phyloP scores from a whole-genome alignment of 2,797 vertebrate genomes.

The Thaleichthys pacificus region DNA sequence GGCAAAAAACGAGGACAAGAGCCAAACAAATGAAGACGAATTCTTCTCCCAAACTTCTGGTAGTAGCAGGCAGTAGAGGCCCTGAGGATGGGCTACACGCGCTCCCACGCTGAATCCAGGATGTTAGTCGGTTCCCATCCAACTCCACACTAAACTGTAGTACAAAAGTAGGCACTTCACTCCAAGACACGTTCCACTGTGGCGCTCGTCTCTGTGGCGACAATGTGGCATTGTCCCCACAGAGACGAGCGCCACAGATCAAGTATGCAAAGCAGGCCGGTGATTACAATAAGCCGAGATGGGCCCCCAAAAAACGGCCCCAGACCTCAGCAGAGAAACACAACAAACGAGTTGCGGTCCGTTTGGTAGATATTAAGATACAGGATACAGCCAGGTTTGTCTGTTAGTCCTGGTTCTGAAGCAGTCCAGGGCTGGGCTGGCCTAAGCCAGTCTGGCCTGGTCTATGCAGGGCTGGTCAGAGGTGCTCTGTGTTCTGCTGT shows the following conservation, averaged over 20 bases:
- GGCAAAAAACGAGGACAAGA: slow-evolving; percentile 32
- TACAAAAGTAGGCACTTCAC: slow-evolving; percentile 27
- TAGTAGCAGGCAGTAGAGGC: slow-evolving; percentile 49
- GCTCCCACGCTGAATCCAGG: slow-evolving; percentile 31
- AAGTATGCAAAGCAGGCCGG: slow-evolving; percentile 72
- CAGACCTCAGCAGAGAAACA: slow-evolving; percentile 41
- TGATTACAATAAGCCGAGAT: slow-evolving; percentile 53
- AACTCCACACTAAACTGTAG: slow-evolving; percentile 34
- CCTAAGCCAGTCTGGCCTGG: slow-evolving; percentile 50
- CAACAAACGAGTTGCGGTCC: slow-evolving; percentile 43
- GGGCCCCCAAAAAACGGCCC: slow-evolving; percentile 41
- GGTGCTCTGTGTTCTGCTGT: too few species aligned
- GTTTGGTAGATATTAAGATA: background rate
- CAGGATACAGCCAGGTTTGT: slow-evolving; percentile 17
- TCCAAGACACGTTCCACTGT: slow-evolving; percentile 40
- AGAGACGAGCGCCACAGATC: slow-evolving; percentile 65
- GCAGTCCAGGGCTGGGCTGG: slow-evolving; percentile 6
- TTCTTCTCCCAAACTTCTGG: too few species aligned
- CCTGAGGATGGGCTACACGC: slow-evolving; percentile 39
- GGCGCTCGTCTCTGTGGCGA: slow-evolving; percentile 48
- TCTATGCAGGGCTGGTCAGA: slow-evolving; percentile 31
- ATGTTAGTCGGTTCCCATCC: too few species aligned
- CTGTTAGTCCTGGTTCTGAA: slow-evolving; percentile 4
- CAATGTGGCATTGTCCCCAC: slow-evolving; percentile 46
- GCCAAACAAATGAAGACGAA: slow-evolving; percentile 15